phyloP scores from a whole-genome alignment of 2,888 invertebrate genomes.

The Spodoptera littoralis region DNA sequence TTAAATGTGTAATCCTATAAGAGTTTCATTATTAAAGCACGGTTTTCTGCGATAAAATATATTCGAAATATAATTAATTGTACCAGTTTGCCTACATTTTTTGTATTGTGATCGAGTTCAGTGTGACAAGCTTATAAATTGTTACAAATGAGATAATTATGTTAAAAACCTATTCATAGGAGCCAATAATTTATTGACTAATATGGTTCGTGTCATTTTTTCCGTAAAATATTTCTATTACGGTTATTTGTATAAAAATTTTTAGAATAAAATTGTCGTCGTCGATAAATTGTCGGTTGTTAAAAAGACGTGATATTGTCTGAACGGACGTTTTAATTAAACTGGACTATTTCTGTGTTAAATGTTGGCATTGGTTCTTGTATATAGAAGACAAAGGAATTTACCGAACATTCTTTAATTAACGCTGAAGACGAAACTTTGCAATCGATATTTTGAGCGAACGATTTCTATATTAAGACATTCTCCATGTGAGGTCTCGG shows the following conservation, averaged over 20 bases:
- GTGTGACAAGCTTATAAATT: slow-evolving; percentile 38
- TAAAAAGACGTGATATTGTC: slow-evolving; percentile 20
- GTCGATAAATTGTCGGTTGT: slow-evolving; percentile 1
- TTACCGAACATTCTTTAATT: slow-evolving; percentile 58
- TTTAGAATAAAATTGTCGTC: slow-evolving; percentile 9
- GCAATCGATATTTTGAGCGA: slow-evolving; percentile 44
- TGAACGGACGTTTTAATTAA: slow-evolving; percentile 48
- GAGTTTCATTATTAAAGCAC: slow-evolving; percentile 22
- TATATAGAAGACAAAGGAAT: slow-evolving; percentile 60
- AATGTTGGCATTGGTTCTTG: slow-evolving; percentile 42
- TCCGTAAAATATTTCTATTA: slow-evolving; percentile 18
- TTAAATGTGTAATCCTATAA: slow-evolving; percentile 14
- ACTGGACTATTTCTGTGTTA: slow-evolving; percentile 34
- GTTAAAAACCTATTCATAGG: slow-evolving; percentile 40
- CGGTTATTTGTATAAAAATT: slow-evolving; percentile 23
- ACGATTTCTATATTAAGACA: slow-evolving; percentile 29
- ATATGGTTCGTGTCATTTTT: slow-evolving; percentile 26
- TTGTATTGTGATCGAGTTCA: slow-evolving; percentile 40
- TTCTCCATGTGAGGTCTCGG: slow-evolving; percentile 47
- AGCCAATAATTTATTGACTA: slow-evolving; percentile 22
- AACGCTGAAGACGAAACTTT: slow-evolving; percentile 55
- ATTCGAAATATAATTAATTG: slow-evolving; percentile 17
- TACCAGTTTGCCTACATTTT: slow-evolving; percentile 44
- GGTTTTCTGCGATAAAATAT: slow-evolving; percentile 15
- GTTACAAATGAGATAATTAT: slow-evolving; percentile 54